Percentiles rank a stretch among this genome's conserved stretches.
Conservation (phyloP, 2,113 vertebrate genomes). For the Addax nasomaculatus region DNA sequence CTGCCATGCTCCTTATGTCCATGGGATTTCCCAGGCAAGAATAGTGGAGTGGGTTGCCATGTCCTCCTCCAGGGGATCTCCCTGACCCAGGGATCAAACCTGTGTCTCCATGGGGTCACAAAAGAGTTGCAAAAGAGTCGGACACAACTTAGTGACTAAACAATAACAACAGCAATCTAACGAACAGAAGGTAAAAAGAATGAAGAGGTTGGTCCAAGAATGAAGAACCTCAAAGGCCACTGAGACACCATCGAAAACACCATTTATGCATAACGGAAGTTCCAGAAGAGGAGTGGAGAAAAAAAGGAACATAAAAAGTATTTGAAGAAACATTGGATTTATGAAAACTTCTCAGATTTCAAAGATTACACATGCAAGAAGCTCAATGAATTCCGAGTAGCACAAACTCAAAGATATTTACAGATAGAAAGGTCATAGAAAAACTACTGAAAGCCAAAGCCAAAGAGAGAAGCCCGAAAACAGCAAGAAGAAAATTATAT, state of each 20-base stretch:
- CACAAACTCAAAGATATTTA: not conserved
- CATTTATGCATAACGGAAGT: not conserved
- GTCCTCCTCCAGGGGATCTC: not conserved
- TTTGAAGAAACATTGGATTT: not conserved
- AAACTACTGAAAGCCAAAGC: not conserved
- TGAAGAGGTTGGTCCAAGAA: not conserved
- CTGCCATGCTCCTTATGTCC: not conserved
- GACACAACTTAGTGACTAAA: not conserved
- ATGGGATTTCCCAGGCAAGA: not conserved
- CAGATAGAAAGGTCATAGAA: not conserved
- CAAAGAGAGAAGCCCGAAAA: not conserved
- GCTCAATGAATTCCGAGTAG: not conserved
- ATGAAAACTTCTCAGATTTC: not conserved
- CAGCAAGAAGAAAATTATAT: not conserved
- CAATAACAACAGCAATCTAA: not conserved
- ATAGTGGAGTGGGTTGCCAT: not conserved
- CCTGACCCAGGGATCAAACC: not conserved
- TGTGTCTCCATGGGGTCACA: not conserved
- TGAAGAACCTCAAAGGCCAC: not conserved
- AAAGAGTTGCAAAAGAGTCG: not conserved
- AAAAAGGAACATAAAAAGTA: not conserved
- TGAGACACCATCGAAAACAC: not conserved
- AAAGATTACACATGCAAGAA: not conserved
- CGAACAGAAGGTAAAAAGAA: not conserved
- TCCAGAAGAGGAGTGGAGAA: not conserved